These are phyloP conservation scores for Isotomurus palustris DNA, from an alignment of 2,888 invertebrate genomes.

Conservation along the genomic window DNA sequence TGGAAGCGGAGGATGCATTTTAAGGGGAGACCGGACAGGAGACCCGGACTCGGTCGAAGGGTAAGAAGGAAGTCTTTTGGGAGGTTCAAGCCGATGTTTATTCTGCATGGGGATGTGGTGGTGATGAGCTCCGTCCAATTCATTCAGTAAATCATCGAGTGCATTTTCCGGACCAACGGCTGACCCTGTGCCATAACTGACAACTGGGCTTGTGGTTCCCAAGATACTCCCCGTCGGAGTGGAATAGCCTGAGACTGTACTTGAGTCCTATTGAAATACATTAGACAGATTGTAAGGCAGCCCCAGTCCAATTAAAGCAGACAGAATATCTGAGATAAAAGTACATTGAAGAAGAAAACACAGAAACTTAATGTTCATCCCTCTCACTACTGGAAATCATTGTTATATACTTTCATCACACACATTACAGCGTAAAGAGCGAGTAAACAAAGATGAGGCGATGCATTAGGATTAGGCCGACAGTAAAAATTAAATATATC, in stretches of 20 bases:
- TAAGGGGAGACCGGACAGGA: slow-evolving; percentile 37
- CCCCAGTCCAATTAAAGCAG: neutral
- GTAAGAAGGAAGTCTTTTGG: slow-evolving; percentile 67
- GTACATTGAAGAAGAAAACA: no score
- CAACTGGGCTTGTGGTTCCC: slow-evolving; percentile 55
- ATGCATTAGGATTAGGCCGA: neutral
- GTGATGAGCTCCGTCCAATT: slow-evolving; percentile 55
- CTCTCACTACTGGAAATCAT: no score
- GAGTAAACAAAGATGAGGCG: neutral
- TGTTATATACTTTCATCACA: slow-evolving; percentile 1
- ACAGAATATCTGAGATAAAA: neutral
- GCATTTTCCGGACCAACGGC: slow-evolving; percentile 80
- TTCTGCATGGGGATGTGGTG: slow-evolving; percentile 49
- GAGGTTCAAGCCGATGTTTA: slow-evolving; percentile 40
- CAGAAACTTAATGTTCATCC: no score
- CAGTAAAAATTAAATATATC: neutral
- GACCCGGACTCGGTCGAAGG: slow-evolving; percentile 61
- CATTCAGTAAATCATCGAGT: slow-evolving; percentile 62
- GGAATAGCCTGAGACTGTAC: slow-evolving; percentile 44
- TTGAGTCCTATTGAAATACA: slow-evolving; percentile 9
- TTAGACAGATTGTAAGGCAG: neutral
- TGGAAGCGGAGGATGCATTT: slow-evolving; percentile 47
- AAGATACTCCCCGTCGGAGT: slow-evolving; percentile 57
- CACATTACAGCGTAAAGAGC: slow-evolving; percentile 5
- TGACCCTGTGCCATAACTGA: slow-evolving; percentile 54